phyloP scores from a whole-genome alignment of 2,888 invertebrate species.

The Nymphalis c-album region DNA sequence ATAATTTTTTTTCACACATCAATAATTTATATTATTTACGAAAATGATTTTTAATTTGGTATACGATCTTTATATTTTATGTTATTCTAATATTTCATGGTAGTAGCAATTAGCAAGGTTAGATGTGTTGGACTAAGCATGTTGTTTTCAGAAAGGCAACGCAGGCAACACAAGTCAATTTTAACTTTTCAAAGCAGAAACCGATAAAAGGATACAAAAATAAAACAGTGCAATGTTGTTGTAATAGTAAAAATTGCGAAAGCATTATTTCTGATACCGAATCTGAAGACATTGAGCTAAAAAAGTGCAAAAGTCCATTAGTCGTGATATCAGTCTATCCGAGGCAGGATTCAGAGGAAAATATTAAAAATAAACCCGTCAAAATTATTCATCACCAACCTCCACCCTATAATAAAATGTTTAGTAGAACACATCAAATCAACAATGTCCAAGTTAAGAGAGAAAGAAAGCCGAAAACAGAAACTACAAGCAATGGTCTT shows the following conservation, averaged over 20 bases:
- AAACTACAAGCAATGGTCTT: not conserved
- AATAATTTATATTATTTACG: too few relatives aligned
- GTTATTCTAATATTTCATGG: too few relatives aligned
- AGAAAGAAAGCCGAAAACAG: not conserved
- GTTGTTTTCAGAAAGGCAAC: constrained; percentile 49
- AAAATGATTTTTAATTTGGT: too few relatives aligned
- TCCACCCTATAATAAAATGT: constrained; percentile 22
- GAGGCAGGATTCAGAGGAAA: constrained; percentile 46
- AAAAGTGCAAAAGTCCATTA: constrained; percentile 54
- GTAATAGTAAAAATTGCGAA: constrained; percentile 29
- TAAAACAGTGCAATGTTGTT: constrained; percentile 53
- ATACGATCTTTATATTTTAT: too few relatives aligned
- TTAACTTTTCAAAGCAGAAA: constrained; percentile 42
- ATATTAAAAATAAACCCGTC: constrained; percentile 37
- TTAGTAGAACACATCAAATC: not conserved
- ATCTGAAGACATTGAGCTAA: constrained; percentile 37
- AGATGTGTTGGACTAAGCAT: too few relatives aligned
- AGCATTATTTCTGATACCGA: constrained; percentile 33
- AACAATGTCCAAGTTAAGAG: not conserved
- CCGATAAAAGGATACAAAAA: constrained; percentile 41
- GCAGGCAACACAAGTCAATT: constrained; percentile 63
- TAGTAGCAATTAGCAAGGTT: too few relatives aligned
- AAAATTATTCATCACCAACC: constrained; percentile 37
- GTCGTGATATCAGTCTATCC: constrained; percentile 73
- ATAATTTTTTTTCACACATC: too few relatives aligned